phyloP scores from a whole-genome alignment of 2,888 invertebrate species.

The Lycia hirtaria region DNA sequence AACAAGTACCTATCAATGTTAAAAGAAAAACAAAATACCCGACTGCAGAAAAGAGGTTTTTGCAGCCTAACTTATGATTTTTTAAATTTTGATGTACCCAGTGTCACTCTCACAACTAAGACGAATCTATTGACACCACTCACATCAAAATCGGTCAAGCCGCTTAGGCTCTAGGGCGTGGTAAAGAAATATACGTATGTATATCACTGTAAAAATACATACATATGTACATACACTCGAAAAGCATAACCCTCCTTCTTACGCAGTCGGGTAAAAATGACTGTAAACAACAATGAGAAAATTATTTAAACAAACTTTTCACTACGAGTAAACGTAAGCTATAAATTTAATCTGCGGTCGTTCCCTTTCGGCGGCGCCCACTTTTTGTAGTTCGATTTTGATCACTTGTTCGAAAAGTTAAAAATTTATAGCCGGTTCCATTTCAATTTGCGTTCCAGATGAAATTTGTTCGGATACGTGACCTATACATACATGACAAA shows the following conservation, averaged over 20 bases:
- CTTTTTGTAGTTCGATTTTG: conserved; percentile 79
- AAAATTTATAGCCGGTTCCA: conserved; percentile 75
- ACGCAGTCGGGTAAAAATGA: not conserved
- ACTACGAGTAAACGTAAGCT: conserved; percentile 63
- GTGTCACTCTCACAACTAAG: no score
- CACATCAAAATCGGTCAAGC: no score
- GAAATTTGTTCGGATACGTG: conserved; percentile 52
- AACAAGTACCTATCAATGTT: no score
- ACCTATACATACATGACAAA: conserved; percentile 48
- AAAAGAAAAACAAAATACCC: no score
- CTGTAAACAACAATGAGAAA: conserved; percentile 55
- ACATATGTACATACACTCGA: no score
- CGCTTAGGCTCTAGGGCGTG: no score
- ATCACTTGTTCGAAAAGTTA: conserved; percentile 80
- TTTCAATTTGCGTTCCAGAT: conserved; percentile 71
- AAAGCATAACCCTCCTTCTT: not conserved
- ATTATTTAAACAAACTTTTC: conserved; percentile 63
- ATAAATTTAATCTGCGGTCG: conserved; percentile 80
- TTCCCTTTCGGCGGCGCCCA: conserved; percentile 66
- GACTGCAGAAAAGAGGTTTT: no score
- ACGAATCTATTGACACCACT: no score
- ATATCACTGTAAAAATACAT: no score
- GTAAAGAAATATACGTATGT: no score
- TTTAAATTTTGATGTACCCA: no score
- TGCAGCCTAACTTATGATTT: no score